phyloP scores from a whole-genome alignment of 2,797 vertebrate genomes.

The Iguana delicatissima region DNA sequence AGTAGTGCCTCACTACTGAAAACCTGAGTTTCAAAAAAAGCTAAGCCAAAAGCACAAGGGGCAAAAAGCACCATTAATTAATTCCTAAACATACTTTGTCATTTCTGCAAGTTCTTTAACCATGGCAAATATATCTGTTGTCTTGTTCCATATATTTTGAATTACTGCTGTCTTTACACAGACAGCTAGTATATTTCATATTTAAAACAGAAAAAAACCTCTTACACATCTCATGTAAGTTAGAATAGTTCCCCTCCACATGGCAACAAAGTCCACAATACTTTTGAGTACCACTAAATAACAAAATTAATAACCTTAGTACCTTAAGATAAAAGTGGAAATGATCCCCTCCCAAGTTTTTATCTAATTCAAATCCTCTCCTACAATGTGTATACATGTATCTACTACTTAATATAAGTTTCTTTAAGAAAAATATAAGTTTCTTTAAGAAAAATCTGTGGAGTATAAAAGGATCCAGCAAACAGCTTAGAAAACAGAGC shows the following conservation, averaged over 20 bases:
- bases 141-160: neutral
- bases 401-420: too few species aligned
- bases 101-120: constrained; percentile 4
- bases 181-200: neutral
- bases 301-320: neutral
- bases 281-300: rapidly evolving
- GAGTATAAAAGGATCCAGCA: too few species aligned
- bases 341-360: neutral
- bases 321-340: neutral
- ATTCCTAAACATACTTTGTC: neutral
- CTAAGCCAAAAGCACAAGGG: neutral
- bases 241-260: neutral
- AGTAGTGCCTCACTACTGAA: constrained; percentile 6
- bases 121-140: constrained; percentile 12
- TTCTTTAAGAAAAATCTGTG: too few species aligned
- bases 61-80: constrained; percentile 10
- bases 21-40: rapidly evolving
- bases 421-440: too few species aligned
- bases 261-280: neutral
- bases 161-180: neutral
- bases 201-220: neutral
- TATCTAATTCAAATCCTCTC: neutral
- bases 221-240: neutral
- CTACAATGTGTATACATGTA: too few species aligned
- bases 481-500: too few species aligned